These are phyloP conservation scores for Barbus barbus DNA, from an alignment of 2,113 vertebrate species.

Conservation along the genomic window DNA sequence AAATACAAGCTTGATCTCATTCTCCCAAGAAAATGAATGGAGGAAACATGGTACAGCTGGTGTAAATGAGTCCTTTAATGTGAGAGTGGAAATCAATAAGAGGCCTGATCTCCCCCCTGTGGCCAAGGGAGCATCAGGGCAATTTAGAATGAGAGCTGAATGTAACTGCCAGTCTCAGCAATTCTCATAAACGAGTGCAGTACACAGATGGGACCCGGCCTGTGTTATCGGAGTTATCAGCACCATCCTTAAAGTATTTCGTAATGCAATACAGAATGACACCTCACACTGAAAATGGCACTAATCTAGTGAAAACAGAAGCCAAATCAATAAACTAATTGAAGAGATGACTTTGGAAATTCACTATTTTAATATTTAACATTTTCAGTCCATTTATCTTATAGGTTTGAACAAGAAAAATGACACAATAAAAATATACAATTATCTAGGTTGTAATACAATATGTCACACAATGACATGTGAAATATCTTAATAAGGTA, in stretches of 20 bases:
- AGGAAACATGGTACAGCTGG: constrained; percentile 25
- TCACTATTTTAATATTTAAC: background rate
- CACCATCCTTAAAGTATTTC: constrained; percentile 1
- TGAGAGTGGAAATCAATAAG: constrained; percentile 53
- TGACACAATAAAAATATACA: background rate
- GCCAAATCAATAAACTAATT: background rate
- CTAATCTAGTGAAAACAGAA: background rate
- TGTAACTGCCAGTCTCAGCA: constrained; percentile 28
- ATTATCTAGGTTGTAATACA: constrained; percentile 16
- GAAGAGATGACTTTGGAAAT: background rate
- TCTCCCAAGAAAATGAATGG: constrained; percentile 18
- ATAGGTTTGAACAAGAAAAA: background rate
- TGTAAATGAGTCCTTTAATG: constrained; percentile 49
- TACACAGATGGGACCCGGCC: background rate
- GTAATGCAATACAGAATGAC: constrained; percentile 20
- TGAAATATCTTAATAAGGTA: constrained; percentile 17
- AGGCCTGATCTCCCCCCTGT: constrained; percentile 30
- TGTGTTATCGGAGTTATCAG: constrained; percentile 26
- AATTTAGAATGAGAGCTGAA: constrained; percentile 43
- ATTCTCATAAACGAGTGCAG: constrained; percentile 14
- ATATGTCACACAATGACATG: background rate
- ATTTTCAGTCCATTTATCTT: background rate
- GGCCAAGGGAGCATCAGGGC: constrained; percentile 24
- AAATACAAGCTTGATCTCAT: constrained; percentile 4
- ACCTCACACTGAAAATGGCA: background rate